These are phyloP conservation scores for Sebastes glaucus DNA, from an alignment of 2,797 vertebrate genomes.

Conservation along the genomic window DNA sequence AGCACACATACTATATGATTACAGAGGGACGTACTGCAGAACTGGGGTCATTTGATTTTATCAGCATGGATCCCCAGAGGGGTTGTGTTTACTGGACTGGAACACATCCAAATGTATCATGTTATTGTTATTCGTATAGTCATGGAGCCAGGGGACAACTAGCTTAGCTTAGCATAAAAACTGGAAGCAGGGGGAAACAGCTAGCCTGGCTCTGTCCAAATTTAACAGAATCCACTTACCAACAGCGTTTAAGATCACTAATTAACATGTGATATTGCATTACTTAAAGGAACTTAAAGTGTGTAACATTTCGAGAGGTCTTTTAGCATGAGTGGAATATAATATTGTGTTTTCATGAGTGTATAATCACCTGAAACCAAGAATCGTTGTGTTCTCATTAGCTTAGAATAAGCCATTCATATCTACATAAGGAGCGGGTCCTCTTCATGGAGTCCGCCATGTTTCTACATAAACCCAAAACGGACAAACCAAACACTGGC, in stretches of 20 bases:
- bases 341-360: too few species aligned
- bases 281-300: not conserved
- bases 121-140: not conserved
- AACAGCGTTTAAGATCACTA: not conserved
- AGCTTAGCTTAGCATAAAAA: not conserved
- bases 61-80: constrained; percentile 19
- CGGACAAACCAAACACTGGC: too few species aligned
- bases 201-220: not conserved
- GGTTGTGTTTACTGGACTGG: constrained; percentile 5
- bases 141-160: not conserved
- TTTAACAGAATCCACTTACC: not conserved
- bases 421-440: too few species aligned
- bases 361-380: too few species aligned
- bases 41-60: constrained; percentile 31
- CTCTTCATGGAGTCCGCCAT: too few species aligned
- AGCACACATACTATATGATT: not conserved
- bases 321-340: too few species aligned
- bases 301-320: too few species aligned
- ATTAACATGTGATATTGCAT: not conserved
- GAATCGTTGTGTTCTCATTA: too few species aligned
- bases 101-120: constrained; percentile 4
- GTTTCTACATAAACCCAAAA: too few species aligned
- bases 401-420: too few species aligned
- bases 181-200: not conserved
- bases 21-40: not conserved